A percentile compares a stretch with the other conserved stretches of the same genome.
phyloP scores from a whole-genome alignment of 1,140 invertebrate genomes.

The Scaptomyza graminum region DNA sequence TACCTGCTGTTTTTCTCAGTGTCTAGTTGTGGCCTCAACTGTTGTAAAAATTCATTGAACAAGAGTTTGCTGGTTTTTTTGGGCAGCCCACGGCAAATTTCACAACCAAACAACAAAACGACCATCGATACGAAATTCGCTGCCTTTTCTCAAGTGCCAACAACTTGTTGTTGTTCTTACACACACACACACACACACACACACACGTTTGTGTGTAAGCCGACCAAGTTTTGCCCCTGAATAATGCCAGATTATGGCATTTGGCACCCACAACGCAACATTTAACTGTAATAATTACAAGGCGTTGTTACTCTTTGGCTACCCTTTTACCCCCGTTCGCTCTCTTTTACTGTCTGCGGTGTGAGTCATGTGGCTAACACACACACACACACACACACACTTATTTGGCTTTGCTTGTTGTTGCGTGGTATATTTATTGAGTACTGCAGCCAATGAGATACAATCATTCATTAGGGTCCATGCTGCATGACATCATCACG shows the following conservation, averaged over 20 bases:
- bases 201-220: no score
- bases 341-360: neutral
- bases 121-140: conserved; percentile 18
- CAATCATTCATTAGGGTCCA: conserved; percentile 39
- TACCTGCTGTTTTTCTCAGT: neutral
- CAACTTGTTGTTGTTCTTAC: conserved; percentile 28
- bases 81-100: conserved; percentile 68
- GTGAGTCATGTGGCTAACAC: conserved; percentile 45
- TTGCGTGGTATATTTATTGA: neutral
- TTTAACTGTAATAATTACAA: conserved; percentile 76
- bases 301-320: neutral
- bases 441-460: conserved; percentile 21
- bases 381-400: conserved; percentile 24
- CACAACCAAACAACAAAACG: conserved; percentile 42
- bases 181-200: no score
- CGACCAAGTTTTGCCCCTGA: conserved; percentile 16
- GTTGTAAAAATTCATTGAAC: conserved; percentile 32
- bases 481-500: conserved; percentile 64
- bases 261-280: conserved; percentile 38
- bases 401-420: conserved; percentile 29
- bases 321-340: neutral
- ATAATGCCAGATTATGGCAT: conserved; percentile 38
- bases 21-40: conserved; percentile 7
- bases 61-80: conserved; percentile 18
- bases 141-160: conserved; percentile 54